These are phyloP conservation scores for Notocelia uddmanniana DNA, from an alignment of 2,888 invertebrate species.

Conservation along the genomic window DNA sequence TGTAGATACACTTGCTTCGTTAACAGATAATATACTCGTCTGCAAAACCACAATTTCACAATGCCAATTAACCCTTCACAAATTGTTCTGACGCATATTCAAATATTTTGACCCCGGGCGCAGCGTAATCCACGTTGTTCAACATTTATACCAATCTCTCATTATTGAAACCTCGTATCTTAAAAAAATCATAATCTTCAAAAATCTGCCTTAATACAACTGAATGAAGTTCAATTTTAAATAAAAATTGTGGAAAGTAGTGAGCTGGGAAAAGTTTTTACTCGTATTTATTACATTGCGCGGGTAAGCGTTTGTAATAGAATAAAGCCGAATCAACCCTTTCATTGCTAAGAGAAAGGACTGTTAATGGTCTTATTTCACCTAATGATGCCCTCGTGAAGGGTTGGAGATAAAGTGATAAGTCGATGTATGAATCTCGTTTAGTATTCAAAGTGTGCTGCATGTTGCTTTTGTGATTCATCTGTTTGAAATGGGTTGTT, in stretches of 20 bases:
- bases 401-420: constrained; percentile 83
- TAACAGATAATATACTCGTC: constrained; percentile 38
- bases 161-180: background rate
- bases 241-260: no score
- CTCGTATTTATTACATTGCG: constrained; percentile 81
- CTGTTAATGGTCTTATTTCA: constrained; percentile 85
- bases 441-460: constrained; percentile 48
- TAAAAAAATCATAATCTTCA: background rate
- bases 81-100: constrained; percentile 80
- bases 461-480: constrained; percentile 23
- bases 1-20: constrained; percentile 19
- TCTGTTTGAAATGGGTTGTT: constrained; percentile 23
- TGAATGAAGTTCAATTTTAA: background rate
- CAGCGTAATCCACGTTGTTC: constrained; percentile 81
- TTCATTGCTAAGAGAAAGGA: constrained; percentile 83
- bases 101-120: constrained; percentile 85
- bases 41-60: constrained; percentile 56
- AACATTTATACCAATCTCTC: constrained; percentile 69
- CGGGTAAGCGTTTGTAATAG: constrained; percentile 83
- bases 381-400: constrained; percentile 77
- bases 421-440: constrained; percentile 77
- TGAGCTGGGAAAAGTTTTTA: background rate
- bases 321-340: constrained; percentile 84
- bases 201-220: background rate
- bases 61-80: constrained; percentile 82